Evolutionary conservation across 2,888 invertebrate genomes (phyloP), one percentile per base, ranked within the genome.

Genomic region (Drosophila rellima): DNA sequence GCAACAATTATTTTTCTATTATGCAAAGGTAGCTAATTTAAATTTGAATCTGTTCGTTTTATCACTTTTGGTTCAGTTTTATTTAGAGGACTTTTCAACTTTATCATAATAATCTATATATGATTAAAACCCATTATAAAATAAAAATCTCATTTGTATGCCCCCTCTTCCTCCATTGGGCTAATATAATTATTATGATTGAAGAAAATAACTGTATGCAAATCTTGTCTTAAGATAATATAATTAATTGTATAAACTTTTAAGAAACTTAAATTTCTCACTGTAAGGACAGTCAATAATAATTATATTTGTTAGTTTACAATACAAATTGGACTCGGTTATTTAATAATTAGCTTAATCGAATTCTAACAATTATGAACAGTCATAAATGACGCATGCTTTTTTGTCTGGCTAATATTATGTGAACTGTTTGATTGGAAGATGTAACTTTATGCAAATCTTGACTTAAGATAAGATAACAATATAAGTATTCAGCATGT

Each of bases 391-490:
- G 31, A 48, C 47, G 31, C 4, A 18, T 17, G 2, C 37, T 40
- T 11, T 26, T 65, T 18, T n/a, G n/a, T 10, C 5, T 11, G 11
- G 6, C 20, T 23, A 11, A 6, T 37, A 26, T 23, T 39, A 26
- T 13, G 15, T 17, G 5, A 11, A 7, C 15, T 4, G 20, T 55
- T 56, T 67, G 40, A 78, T 78, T 74, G 51, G 52, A 47, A 44
- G 37, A 15, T 78, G 55, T 77, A 48, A 45, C 5, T 26, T 42
- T 48, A 61, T 64, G 63, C 45, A 72, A 61, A 72, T 75, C 7
- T 54, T 26, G 45, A 31, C 15, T 5, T 17, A 1, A 33, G 69
- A 65, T 61, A 71, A 71, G 66, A 50, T 70, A 66, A 40, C 13
- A n/a, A 60, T 35, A 44, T 55, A 47, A 26, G 45, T 20, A 50